These are phyloP conservation scores for Melieria omissa DNA, from an alignment of 2,888 invertebrate genomes.

Conservation along the genomic window DNA sequence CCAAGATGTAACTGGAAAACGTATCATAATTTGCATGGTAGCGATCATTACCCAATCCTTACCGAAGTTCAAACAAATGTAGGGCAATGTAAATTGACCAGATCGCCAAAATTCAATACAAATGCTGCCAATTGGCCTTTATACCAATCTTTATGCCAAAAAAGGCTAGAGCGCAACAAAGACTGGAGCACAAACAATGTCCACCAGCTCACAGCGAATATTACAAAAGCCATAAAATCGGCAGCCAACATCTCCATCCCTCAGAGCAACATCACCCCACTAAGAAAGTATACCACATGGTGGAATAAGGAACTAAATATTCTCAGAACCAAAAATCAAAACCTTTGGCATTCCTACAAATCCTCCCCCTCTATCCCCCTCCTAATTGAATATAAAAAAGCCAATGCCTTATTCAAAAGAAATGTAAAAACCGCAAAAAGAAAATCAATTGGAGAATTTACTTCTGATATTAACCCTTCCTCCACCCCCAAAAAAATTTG, in stretches of 20 bases:
- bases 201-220: background rate
- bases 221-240: background rate
- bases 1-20: background rate
- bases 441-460: background rate
- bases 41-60: no score
- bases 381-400: slow-evolving; percentile 5
- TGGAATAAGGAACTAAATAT: background rate
- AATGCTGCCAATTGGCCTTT: background rate
- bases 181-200: background rate
- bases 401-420: slow-evolving; percentile 3
- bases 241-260: background rate
- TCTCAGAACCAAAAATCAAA: background rate
- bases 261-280: slow-evolving; percentile 2
- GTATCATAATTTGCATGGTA: background rate
- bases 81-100: background rate
- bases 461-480: slow-evolving; percentile 1
- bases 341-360: background rate
- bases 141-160: no score
- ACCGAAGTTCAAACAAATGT: background rate
- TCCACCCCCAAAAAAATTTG: slow-evolving; percentile 8
- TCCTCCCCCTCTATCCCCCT: background rate
- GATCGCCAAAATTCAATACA: background rate
- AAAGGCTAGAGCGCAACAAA: no score
- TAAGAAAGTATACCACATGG: background rate
- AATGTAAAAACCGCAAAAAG: background rate